Conservation (phyloP, 2,888 invertebrate species). For the Oscheius sp. region DNA sequence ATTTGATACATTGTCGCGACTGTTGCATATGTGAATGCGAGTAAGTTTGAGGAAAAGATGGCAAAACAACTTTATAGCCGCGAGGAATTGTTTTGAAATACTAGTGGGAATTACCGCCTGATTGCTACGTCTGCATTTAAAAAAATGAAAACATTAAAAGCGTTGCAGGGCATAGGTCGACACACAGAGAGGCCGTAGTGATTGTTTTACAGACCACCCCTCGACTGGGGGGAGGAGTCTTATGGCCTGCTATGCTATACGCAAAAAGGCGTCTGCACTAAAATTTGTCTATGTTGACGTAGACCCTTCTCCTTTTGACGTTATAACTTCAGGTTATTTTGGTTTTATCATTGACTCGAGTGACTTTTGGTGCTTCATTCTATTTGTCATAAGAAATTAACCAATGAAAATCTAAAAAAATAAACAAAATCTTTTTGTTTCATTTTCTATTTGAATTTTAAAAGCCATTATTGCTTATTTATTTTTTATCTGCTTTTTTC, state of each 20-base stretch:
- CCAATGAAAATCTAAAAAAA: no score
- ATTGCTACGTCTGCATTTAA: no score
- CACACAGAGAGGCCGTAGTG: neutral
- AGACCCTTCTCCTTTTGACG: neutral
- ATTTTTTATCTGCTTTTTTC: no score
- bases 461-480: no score
- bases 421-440: no score
- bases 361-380: no score
- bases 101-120: no score
- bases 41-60: neutral
- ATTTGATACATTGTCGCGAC: neutral
- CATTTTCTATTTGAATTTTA: no score
- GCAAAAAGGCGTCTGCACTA: neutral
- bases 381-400: no score
- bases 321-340: neutral
- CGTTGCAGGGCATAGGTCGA: no score
- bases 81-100: neutral
- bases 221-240: neutral
- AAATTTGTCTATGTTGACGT: constrained; percentile 4
- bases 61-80: neutral
- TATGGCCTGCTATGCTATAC: no score
- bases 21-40: neutral
- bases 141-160: no score
- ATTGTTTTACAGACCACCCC: constrained; percentile 15
- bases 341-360: neutral